Conservation (phyloP, 1,140 invertebrate species). For the Myzus persicae region DNA sequence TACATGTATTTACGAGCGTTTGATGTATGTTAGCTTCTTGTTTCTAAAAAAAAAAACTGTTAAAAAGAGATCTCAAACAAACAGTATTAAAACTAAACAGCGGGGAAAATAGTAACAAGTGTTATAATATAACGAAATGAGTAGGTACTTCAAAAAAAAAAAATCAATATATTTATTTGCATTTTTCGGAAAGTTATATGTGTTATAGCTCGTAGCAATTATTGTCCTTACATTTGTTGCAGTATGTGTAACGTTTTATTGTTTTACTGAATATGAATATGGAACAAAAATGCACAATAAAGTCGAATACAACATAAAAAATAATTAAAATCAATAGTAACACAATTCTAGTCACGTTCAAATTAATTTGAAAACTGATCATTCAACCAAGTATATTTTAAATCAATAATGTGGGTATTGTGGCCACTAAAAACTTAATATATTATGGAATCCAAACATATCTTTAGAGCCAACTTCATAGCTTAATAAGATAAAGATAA, state of each 20-base stretch:
- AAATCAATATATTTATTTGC: neutral
- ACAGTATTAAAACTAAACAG: neutral
- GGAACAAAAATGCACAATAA: neutral
- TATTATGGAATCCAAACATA: no score
- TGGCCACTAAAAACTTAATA: no score
- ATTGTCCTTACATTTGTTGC: neutral
- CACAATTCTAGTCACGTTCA: neutral
- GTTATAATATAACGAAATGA: neutral
- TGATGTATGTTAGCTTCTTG: constrained; percentile 32
- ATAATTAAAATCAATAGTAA: neutral
- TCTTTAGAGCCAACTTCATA: no score
- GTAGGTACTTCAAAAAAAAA: neutral
- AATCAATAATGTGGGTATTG: no score
- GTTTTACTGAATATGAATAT: neutral
- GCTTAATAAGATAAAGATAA: no score
- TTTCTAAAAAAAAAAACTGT: neutral
- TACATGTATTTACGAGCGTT: constrained; percentile 23
- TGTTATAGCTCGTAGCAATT: neutral
- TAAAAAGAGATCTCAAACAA: neutral
- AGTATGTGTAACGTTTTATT: neutral
- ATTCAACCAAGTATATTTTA: neutral
- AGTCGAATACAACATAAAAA: neutral
- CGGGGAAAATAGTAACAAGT: neutral
- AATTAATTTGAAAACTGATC: neutral
- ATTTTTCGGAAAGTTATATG: neutral